Evolutionary conservation across 2,797 vertebrate species (phyloP), one percentile per base, ranked within the genome.

Genomic region (Ctenopoma multispine): DNA sequence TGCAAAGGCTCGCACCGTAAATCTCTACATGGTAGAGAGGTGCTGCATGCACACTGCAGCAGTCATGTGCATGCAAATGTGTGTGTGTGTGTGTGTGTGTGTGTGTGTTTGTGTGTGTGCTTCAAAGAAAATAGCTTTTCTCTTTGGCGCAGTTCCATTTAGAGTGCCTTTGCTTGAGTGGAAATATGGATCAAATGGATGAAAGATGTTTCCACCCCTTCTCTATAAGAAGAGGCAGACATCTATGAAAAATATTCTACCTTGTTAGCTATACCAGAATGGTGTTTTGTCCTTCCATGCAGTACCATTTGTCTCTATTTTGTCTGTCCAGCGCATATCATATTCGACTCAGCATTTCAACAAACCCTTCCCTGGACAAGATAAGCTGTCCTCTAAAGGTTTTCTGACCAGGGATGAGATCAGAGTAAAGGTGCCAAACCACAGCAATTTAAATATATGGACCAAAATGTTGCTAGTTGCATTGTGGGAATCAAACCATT

Each of bases 281-380:
- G 69, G 68, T 73, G 54, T 69, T 43, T 36, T 84, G 80, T 81
- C 82, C 81, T 82, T 85, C 82, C 76, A 60, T 64, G 79, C 78
- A 70, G 77, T 59, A 69, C 87, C 88, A 87, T 91, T 89, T 88
- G 85, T 92, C 88, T 89, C 77, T 23, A 87, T 89, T 89, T 86
- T 70, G 72, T 58, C 84, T 74, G 80, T 85, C 83, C 84, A 74
- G 53, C 53, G 67, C 60, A 61, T 67, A 80, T 80, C 83, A 70
- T 60, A 72, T 75, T 78, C 53, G 60, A 79, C 75, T 90, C 84
- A 87, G 84, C 87, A 61, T 86, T 86, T 90, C 66, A 61, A 31
- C 80, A 55, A 65, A 62, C 49, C 47, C 55, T 75, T 76, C 71
- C 63, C 58, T 14, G 77, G 81, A 76, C 59, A n/a, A 75, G 72